Base-by-base conservation (phyloP, 2,797 vertebrate genomes). In the Craterocephalus amniculus region DNA sequence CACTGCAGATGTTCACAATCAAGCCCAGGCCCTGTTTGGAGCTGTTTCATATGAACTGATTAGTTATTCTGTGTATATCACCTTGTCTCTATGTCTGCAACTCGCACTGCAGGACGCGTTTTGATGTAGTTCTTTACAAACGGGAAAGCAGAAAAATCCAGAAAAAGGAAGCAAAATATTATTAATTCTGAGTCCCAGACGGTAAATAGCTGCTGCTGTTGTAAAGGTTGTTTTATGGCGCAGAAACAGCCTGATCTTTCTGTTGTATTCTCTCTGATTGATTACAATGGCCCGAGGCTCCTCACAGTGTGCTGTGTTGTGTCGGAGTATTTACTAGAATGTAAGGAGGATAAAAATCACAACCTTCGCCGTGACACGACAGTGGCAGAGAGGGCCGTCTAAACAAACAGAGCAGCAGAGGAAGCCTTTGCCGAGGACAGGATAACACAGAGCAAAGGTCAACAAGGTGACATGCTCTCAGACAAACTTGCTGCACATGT, bases 241-340 rank as follows among this genome's bases (percentile, higher is more conserved):
- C 83, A 91, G 83, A 91, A 92, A 91, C 87, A 73, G 85, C 78
- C 87, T 74, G 85, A 87, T 88, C 87, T 85, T 70, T 74, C 76
- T 84, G 88, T 90, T 92, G 92, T 91, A 92, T 89, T 84, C 81
- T 74, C 78, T 63, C 84, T 92, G 91, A 93, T 92, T 91, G 92
- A 93, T 92, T 86, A 83, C 86, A 79, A 77, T 70, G 84, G 90
- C 90, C 88, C 67, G 81, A 65, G 88, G 92, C 89, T 86, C 79
- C 83, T 84, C 67, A 22, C 62, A 83, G 86, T 62, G 71, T 27
- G 54, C 72, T 62, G 80, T 75, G 62, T 90, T 88, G 87, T 90
- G 90, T 90, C 82, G 67, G 86, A 88, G 85, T 87, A 77, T 92
- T 92, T 92, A 90, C 90, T 86, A 83, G 83, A 89, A 92, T 79